Conservation (phyloP, 2,113 vertebrate genomes). For the Theristicus caerulescens region DNA sequence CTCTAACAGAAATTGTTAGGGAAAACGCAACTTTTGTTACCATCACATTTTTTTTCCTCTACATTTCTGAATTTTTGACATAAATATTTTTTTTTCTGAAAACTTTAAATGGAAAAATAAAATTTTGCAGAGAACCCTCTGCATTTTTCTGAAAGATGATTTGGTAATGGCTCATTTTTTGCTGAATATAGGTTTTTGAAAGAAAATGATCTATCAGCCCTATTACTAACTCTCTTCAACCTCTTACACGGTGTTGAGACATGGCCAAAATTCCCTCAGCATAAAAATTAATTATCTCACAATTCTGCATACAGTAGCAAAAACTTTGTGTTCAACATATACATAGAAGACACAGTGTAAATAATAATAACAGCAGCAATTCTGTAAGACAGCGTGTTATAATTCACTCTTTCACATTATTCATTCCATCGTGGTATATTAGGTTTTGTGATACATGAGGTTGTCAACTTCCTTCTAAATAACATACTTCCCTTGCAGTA, state of each 20-base stretch:
- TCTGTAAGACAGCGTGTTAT: constrained; percentile 4
- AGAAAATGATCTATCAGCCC: constrained; percentile 27
- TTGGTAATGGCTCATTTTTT: constrained; percentile 1
- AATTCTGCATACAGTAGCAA: constrained; percentile 45
- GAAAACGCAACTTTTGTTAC: not conserved
- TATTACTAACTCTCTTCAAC: constrained; percentile 3
- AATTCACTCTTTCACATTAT: constrained; percentile 51
- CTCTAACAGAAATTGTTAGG: not conserved
- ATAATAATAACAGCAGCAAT: constrained; percentile 68
- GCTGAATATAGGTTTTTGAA: not conserved
- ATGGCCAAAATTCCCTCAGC: constrained; percentile 40
- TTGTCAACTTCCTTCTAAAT: constrained; percentile 31
- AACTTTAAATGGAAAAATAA: not conserved
- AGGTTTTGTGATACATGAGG: constrained; percentile 28
- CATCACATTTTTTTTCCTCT: not conserved
- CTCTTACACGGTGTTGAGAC: not conserved
- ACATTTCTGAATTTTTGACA: not conserved
- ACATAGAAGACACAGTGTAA: constrained; percentile 27
- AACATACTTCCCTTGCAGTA: constrained; percentile 15
- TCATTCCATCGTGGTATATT: constrained; percentile 46
- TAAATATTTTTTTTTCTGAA: not conserved
- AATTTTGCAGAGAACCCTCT: not conserved
- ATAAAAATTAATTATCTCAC: constrained; percentile 46
- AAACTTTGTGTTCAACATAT: constrained; percentile 23
- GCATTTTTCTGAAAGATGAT: not conserved